Conservation (phyloP, 2,113 vertebrate species). For the Odocoileus hemionus region DNA sequence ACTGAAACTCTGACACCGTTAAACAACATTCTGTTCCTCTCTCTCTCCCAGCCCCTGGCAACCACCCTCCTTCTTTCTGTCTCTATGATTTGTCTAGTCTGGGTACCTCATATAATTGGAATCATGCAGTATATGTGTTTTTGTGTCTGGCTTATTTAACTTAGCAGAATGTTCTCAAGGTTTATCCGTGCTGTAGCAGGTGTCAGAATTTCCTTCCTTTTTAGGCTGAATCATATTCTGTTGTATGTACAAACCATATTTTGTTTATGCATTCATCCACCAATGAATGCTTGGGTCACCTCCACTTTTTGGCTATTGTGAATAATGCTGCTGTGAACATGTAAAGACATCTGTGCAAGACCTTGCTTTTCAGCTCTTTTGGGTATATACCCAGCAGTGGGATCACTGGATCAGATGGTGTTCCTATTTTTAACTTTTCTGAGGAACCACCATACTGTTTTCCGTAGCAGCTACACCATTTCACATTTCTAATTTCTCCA, state of each 20-base stretch:
- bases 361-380: not conserved
- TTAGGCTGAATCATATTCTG: not conserved
- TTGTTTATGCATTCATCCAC: not conserved
- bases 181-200: not conserved
- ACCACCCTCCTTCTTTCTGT: not conserved
- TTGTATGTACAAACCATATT: not conserved
- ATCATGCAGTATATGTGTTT: not conserved
- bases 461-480: not conserved
- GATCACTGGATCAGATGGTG: not conserved
- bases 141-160: not conserved
- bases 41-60: not conserved
- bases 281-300: not conserved
- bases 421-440: not conserved
- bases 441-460: not conserved
- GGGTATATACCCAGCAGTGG: not conserved
- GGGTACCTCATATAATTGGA: not conserved
- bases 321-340: not conserved
- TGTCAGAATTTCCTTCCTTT: not conserved
- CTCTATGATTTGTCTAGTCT: not conserved
- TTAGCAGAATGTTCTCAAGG: not conserved
- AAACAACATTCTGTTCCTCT: not conserved
- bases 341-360: not conserved
- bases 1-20: not conserved
- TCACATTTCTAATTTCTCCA: not conserved
- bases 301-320: not conserved